Base-by-base conservation (phyloP, 2,797 vertebrate genomes). In the Catostomus latipinnis region DNA sequence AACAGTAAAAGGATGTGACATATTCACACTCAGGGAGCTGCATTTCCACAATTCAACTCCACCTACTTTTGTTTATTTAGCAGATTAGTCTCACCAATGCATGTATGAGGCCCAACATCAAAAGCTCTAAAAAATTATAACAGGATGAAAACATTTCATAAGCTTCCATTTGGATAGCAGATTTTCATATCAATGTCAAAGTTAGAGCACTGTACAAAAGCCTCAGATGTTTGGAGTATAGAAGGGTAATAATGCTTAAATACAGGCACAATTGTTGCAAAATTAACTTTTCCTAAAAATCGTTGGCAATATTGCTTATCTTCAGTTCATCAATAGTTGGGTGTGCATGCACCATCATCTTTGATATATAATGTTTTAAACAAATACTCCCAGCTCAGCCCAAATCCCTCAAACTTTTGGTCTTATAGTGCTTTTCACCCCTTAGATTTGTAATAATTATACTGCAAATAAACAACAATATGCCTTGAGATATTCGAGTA, bases 1-100 rank as follows among this genome's bases (percentile, higher is more conserved):
- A 69, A 72, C 10, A 71, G 16, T 63, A 60, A 80, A 56, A 58
- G 60, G 22, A 34, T 63, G 57, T 61, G 50, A 77, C 73, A 80
- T 68, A 74, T 81, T 86, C 8, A 79, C 11, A 61, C 43, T 48
- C 43, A 65, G 16, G 45, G 22, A 52, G 53, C 48, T 66, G 22
- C 1, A 62, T 22, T 12, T 13, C n/a, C 14, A 80, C 54, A 49
- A 56, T 76, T 57, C 60, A 83, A n/a, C 10, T 16, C 16, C 43
- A 50, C 11, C 5, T 16, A 45, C 54, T 14, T 72, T 52, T 43
- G 6, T 4, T 12, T 13, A 2, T 73, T 73, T 22, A 70, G 60
- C n/a, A 8, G 48, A 8, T 58, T 69, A 45, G 16, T 6, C 50
- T 10, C 46, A 63, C n/a, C 54, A 71, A 34, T 58, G 49, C 48